Evolutionary conservation across 2,888 invertebrate species (phyloP).

Genomic region (Hirtodrosophila cameraria): DNA sequence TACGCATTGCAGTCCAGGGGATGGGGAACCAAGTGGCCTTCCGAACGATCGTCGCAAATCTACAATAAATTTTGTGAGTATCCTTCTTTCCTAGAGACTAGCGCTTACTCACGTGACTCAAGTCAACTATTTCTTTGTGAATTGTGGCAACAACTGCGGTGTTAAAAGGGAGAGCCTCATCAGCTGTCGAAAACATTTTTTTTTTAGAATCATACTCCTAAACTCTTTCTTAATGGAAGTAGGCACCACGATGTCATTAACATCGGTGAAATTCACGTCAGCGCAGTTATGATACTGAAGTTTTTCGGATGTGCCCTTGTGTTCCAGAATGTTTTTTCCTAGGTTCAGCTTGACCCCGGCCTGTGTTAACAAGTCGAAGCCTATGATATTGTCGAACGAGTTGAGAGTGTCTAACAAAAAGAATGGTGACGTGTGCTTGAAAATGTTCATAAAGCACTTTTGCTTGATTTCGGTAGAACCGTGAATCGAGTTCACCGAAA

Average conservation of each 20-base stretch:
- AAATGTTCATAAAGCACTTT: conserved; percentile 21
- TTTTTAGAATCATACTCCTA: conserved; percentile 9
- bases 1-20: no score
- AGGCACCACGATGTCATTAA: conserved; percentile 13
- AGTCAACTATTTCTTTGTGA: no score
- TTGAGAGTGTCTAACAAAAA: conserved; percentile 7
- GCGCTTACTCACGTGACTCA: no score
- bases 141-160: conserved; percentile 21
- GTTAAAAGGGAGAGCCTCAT: conserved; percentile 8
- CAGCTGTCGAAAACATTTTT: conserved; percentile 3
- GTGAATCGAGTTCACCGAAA: conserved; percentile 26
- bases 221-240: conserved; percentile 8
- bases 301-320: conserved; percentile 2
- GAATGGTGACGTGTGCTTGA: background rate
- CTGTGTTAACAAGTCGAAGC: conserved; percentile 11
- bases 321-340: background rate
- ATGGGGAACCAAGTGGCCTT: no score
- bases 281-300: conserved; percentile 4
- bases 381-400: conserved; percentile 16
- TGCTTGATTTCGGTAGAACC: conserved; percentile 18
- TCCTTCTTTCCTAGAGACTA: no score
- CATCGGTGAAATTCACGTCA: conserved; percentile 20
- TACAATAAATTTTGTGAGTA: no score
- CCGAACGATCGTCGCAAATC: no score
- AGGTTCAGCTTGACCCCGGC: conserved; percentile 5